These are phyloP conservation scores for Synaphobranchus kaupii DNA, from an alignment of 2,797 vertebrate genomes.

Conservation along the genomic window DNA sequence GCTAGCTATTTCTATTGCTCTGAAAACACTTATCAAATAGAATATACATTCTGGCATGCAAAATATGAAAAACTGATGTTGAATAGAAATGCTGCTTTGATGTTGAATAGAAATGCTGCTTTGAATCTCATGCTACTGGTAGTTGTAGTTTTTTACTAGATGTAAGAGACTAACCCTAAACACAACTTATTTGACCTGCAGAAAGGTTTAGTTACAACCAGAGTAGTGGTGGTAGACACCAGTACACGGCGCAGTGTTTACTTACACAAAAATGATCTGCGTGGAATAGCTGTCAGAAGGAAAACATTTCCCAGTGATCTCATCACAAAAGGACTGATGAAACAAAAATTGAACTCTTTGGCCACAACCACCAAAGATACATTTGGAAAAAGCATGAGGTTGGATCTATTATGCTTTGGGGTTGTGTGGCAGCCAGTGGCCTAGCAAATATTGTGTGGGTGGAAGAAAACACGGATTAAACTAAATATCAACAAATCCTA, in stretches of 20 bases:
- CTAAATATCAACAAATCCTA: background rate
- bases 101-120: background rate
- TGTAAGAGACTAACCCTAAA: background rate
- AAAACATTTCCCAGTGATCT: no score
- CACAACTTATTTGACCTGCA: background rate
- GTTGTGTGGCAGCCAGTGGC: background rate
- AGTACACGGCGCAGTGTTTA: no score
- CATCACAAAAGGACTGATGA: background rate
- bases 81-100: background rate
- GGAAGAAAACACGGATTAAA: background rate
- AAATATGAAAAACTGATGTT: no score
- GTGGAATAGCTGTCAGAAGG: no score
- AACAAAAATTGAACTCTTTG: background rate
- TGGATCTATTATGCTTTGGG: background rate
- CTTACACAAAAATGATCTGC: no score
- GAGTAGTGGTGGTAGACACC: no score
- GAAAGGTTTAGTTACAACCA: no score
- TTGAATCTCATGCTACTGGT: background rate
- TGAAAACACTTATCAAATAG: background rate
- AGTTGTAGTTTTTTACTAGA: background rate
- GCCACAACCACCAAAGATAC: background rate
- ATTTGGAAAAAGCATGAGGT: background rate
- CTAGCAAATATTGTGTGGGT: background rate
- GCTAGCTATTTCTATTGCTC: no score
- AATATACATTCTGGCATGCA: background rate